Evolutionary conservation across 2,888 invertebrate species (phyloP).

Genomic region (Drosophila quinaria): DNA sequence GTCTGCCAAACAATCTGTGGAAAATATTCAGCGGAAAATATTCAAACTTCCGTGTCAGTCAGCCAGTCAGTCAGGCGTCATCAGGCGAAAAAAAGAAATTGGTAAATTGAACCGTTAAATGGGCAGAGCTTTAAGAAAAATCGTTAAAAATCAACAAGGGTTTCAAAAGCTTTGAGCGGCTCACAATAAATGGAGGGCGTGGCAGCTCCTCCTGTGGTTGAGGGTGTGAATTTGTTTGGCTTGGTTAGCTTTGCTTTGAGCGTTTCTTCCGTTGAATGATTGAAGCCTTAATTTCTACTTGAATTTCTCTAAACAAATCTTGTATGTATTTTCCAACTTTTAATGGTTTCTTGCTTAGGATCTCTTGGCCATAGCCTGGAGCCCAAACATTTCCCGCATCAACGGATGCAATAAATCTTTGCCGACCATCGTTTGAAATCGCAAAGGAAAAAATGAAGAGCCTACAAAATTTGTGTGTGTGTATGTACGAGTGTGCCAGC

Average conservation of each 20-base stretch:
- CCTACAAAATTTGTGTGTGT: conserved; percentile 27
- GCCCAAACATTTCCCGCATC: conserved; percentile 57
- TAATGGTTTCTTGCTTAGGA: conserved; percentile 33
- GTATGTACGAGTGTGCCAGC: conserved; percentile 26
- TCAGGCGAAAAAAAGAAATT: conserved; percentile 14
- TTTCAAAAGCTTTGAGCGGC: conserved; percentile 39
- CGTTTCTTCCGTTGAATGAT: conserved; percentile 17
- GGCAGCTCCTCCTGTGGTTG: not conserved
- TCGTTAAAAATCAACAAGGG: conserved; percentile 60
- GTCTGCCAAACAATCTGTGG: conserved; percentile 38
- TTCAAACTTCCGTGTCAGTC: conserved; percentile 42
- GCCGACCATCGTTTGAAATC: conserved; percentile 22
- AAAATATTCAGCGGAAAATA: conserved; percentile 37
- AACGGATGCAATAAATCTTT: conserved; percentile 70
- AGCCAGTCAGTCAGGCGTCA: conserved; percentile 45
- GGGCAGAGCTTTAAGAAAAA: conserved; percentile 32
- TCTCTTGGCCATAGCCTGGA: conserved; percentile 28
- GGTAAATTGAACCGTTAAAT: conserved; percentile 47
- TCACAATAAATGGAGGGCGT: conserved; percentile 6
- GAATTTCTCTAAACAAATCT: conserved; percentile 10
- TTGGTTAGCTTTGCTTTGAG: conserved; percentile 12
- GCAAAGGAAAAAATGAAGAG: conserved; percentile 43
- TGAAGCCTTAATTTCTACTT: conserved; percentile 46
- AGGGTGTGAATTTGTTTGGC: conserved; percentile 7
- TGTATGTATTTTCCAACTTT: conserved; percentile 20